Evolutionary conservation across 2,113 vertebrate species (phyloP).

Genomic region (Eleginops maclovinus): DNA sequence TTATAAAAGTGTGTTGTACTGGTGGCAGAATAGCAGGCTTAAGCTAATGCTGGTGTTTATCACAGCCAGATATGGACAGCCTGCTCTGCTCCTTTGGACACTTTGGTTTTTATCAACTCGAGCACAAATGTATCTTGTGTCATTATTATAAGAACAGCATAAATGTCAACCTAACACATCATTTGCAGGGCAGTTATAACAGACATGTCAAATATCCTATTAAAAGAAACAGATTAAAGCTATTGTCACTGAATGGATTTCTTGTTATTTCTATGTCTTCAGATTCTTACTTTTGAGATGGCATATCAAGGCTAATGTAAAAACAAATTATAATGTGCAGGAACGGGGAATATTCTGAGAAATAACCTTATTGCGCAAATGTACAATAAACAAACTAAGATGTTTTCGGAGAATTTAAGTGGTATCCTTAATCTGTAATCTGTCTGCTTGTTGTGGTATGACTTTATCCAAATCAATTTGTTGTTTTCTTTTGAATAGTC

Average conservation of each 20-base stretch:
- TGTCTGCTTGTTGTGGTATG: too few relatives aligned
- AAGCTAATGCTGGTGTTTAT: conserved; percentile 36
- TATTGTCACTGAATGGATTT: background rate
- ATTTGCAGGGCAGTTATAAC: background rate
- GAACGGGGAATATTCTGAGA: too few relatives aligned
- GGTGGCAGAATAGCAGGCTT: conserved; percentile 34
- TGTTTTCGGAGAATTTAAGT: too few relatives aligned
- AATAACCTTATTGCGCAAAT: too few relatives aligned
- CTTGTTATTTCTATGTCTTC: background rate
- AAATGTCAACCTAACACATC: background rate
- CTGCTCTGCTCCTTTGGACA: conserved; percentile 13
- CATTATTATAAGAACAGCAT: background rate
- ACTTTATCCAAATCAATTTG: too few relatives aligned
- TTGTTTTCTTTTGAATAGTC: too few relatives aligned
- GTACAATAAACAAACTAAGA: too few relatives aligned
- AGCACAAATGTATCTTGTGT: conserved; percentile 27
- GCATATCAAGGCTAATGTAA: too few relatives aligned
- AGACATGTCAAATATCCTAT: background rate
- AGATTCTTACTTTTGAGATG: background rate
- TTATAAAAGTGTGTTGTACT: conserved; percentile 17
- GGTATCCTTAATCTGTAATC: too few relatives aligned
- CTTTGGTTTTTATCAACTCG: conserved; percentile 31
- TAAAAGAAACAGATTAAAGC: background rate
- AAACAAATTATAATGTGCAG: too few relatives aligned
- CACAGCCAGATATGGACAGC: conserved; percentile 32